phyloP scores from a whole-genome alignment of 2,797 vertebrate genomes.

The Acridotheres tristis region DNA sequence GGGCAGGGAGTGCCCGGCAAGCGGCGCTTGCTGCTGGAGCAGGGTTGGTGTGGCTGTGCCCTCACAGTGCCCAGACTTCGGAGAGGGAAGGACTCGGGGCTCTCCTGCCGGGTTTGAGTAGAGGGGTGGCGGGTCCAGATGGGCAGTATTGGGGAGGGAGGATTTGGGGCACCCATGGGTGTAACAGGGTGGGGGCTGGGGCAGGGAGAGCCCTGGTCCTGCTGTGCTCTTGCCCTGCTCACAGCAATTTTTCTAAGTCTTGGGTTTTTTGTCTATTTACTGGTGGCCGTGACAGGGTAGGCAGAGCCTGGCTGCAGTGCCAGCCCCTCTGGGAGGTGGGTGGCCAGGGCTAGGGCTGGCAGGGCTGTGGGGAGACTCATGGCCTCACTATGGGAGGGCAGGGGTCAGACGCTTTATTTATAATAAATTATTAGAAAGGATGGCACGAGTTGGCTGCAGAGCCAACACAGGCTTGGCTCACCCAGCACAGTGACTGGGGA shows the following conservation, averaged over 20 bases:
- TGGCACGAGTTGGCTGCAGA: fast-evolving
- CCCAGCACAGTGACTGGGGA: fast-evolving
- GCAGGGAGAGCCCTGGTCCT: background rate
- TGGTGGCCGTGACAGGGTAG: background rate
- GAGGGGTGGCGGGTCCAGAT: background rate
- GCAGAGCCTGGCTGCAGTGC: background rate
- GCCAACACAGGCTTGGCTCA: fast-evolving
- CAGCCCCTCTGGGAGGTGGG: background rate
- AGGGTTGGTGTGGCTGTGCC: background rate
- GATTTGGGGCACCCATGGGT: background rate
- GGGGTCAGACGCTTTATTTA: background rate
- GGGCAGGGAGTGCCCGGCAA: background rate
- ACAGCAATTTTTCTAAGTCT: background rate
- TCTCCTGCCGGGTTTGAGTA: background rate
- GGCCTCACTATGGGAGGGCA: fast-evolving
- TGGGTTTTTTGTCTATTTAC: background rate
- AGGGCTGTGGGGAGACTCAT: background rate
- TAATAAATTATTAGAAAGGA: constrained; percentile 49
- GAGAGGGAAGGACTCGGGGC: background rate
- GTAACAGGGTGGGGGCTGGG: background rate
- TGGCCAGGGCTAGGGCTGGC: background rate
- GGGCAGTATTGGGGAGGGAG: background rate
- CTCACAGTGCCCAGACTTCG: fast-evolving
- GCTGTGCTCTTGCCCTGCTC: background rate
- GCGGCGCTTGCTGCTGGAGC: fast-evolving